A percentile compares a stretch with the other conserved stretches of the same genome.
These are phyloP conservation scores for Prionchulus punctatus DNA, from an alignment of 2,888 invertebrate species.

Conservation along the genomic window DNA sequence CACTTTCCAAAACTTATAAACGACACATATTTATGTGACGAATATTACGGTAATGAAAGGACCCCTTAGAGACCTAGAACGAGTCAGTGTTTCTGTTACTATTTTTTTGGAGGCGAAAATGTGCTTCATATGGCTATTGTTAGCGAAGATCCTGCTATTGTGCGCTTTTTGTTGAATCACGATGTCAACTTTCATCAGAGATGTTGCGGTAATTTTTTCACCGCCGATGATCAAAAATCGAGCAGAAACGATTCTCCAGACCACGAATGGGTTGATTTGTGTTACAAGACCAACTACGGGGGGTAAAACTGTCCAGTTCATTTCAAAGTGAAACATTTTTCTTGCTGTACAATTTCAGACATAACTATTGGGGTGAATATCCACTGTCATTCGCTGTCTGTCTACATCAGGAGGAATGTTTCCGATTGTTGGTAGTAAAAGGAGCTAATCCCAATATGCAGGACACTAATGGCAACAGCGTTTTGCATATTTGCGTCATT, in stretches of 20 bases:
- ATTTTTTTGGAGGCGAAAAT: constrained; percentile 17
- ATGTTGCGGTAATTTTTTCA: constrained; percentile 86
- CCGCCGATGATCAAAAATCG: constrained; percentile 87
- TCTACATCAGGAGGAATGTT: constrained; percentile 88
- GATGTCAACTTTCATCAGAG: constrained; percentile 78
- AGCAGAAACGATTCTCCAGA: constrained; percentile 65
- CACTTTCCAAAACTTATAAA: constrained; percentile 88
- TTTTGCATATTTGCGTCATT: constrained; percentile 86
- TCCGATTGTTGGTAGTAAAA: constrained; percentile 73
- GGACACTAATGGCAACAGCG: constrained; percentile 93
- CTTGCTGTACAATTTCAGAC: constrained; percentile 52
- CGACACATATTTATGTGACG: constrained; percentile 86
- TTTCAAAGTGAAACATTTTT: too few species aligned
- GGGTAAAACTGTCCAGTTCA: too few species aligned
- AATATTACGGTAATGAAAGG: constrained; percentile 64
- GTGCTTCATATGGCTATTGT: constrained; percentile 84
- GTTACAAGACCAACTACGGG: constrained; percentile 61
- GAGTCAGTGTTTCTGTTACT: background rate
- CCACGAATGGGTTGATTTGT: constrained; percentile 75
- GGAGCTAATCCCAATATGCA: constrained; percentile 86
- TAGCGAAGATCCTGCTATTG: constrained; percentile 94
- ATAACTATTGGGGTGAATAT: constrained; percentile 97
- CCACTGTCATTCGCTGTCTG: constrained; percentile 90
- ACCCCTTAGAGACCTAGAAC: background rate
- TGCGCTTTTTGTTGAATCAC: constrained; percentile 75